A percentile compares a stretch with the other conserved stretches of the same genome.
Evolutionary conservation across 2,888 invertebrate species (phyloP).

Genomic region (Drosophila merina): DNA sequence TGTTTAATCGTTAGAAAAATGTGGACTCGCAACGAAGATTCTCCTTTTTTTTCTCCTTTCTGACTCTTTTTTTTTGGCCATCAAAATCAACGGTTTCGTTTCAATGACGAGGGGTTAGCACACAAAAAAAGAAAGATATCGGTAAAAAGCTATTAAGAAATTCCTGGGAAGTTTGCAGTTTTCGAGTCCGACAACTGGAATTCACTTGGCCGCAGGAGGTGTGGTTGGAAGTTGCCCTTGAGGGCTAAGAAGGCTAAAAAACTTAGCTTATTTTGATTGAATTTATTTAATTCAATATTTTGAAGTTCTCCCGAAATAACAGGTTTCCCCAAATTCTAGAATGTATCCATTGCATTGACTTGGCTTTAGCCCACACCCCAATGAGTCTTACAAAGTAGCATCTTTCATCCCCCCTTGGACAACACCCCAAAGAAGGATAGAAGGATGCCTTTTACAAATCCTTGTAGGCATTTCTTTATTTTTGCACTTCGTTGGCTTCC

Average conservation of each 20-base stretch:
- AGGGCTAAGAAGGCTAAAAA: slow-evolving; percentile 13
- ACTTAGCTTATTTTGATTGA: not conserved
- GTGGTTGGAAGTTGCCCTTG: slow-evolving; percentile 19
- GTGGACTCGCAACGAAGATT: slow-evolving; percentile 59
- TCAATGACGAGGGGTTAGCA: slow-evolving; percentile 19
- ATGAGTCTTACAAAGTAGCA: slow-evolving; percentile 14
- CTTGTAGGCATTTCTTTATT: slow-evolving; percentile 21
- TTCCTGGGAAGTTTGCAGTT: slow-evolving; percentile 77
- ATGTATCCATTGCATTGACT: too few species aligned
- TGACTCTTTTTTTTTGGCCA: slow-evolving; percentile 14
- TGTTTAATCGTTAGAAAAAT: slow-evolving; percentile 83
- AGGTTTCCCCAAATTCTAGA: too few species aligned
- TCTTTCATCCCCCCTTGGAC: not conserved
- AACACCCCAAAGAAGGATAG: not conserved
- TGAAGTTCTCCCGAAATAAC: not conserved
- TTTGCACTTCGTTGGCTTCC: slow-evolving; percentile 37
- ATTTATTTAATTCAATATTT: not conserved
- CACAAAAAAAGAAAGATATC: slow-evolving; percentile 59
- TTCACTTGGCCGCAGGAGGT: slow-evolving; percentile 8
- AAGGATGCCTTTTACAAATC: slow-evolving; percentile 24
- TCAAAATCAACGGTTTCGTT: slow-evolving; percentile 72
- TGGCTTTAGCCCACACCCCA: not conserved
- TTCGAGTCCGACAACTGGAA: slow-evolving; percentile 40
- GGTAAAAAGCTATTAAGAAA: slow-evolving; percentile 80
- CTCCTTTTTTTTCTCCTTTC: slow-evolving; percentile 23